Evolutionary conservation across 2,113 vertebrate genomes (phyloP).

Genomic region (Macrotus californicus): DNA sequence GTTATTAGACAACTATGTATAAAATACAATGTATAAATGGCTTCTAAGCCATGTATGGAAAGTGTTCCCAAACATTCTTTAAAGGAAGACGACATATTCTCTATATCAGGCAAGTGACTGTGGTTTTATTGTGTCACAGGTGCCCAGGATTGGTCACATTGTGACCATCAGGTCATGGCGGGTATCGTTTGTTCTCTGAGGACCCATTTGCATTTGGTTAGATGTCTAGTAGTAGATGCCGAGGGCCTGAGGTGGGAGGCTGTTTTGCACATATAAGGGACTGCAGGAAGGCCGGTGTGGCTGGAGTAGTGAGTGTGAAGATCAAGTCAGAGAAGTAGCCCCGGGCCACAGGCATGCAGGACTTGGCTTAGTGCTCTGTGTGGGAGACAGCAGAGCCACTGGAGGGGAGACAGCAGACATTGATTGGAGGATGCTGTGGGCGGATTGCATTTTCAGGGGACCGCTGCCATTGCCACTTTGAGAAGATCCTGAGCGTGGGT

Average conservation of each 20-base stretch:
- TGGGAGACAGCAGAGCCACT: not conserved
- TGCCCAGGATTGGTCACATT: not conserved
- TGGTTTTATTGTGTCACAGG: not conserved
- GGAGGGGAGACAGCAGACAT: too few relatives aligned
- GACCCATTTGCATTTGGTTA: not conserved
- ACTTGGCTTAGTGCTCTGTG: not conserved
- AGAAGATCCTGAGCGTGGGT: not conserved
- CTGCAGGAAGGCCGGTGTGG: not conserved
- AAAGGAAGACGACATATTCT: not conserved
- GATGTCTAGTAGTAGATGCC: not conserved
- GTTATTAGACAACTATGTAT: not conserved
- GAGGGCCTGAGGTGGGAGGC: not conserved
- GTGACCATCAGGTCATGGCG: not conserved
- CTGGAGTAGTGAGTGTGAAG: not conserved
- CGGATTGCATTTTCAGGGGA: not conserved
- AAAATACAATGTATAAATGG: not conserved
- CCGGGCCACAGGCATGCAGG: fast-evolving
- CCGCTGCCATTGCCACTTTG: not conserved
- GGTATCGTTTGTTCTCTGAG: not conserved
- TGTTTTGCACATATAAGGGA: not conserved
- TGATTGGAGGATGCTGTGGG: not conserved
- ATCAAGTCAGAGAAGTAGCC: not conserved
- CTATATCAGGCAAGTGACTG: not conserved
- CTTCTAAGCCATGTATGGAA: not conserved
- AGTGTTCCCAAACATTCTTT: not conserved